Evolutionary conservation across 92 coral and sea anemone species (phyloP), one percentile per base, ranked within the genome.

Genomic region (Nematostella vectensis): DNA sequence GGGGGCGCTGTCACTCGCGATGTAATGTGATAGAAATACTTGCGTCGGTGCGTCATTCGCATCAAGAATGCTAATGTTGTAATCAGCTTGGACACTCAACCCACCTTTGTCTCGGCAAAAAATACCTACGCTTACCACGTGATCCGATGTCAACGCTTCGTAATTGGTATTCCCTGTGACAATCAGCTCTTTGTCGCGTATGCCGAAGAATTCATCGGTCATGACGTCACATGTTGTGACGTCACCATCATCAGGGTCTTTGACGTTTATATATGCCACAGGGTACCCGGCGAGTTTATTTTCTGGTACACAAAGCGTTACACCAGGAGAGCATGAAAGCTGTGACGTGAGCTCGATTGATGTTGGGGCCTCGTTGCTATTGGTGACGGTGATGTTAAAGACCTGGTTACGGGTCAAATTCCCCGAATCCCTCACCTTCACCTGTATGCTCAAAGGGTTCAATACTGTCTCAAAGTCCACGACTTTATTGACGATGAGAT

Each of bases 291-390:
- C 37, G 53, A 15, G 62, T 26, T 49, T 61, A 50, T 80, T 80
- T 53, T 80, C 87, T 10, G 61, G 63, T 29, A 80, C 81, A 33
- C 87, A 80, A 9, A 65, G 31, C 28, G 22, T 55, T 4, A 55
- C 29, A 31, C 59, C 31, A 1, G 67, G 13, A 15, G 30, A 54
- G 61, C 79, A 72, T 19, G 69, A 50, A 4, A 36, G 38, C 4
- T 33, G 58, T 0, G 74, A 43, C 31, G 15, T n/a, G 4, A 78
- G 25, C 12, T 50, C 9, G 11, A 80, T 62, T 42, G 45, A 25
- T 3, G 65, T 49, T 3, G 87, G 87, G 2, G 67, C 54, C 47
- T 80, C 87, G 54, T 80, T 80, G 64, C 56, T 63, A 50, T 80
- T 70, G 30, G 68, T 42, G 30, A 80, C 70, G 31, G 77, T 61